A percentile compares a stretch with the other conserved stretches of the same genome.
These are phyloP conservation scores for Deroptyus accipitrinus DNA, from an alignment of 2,113 vertebrate species.

Conservation along the genomic window DNA sequence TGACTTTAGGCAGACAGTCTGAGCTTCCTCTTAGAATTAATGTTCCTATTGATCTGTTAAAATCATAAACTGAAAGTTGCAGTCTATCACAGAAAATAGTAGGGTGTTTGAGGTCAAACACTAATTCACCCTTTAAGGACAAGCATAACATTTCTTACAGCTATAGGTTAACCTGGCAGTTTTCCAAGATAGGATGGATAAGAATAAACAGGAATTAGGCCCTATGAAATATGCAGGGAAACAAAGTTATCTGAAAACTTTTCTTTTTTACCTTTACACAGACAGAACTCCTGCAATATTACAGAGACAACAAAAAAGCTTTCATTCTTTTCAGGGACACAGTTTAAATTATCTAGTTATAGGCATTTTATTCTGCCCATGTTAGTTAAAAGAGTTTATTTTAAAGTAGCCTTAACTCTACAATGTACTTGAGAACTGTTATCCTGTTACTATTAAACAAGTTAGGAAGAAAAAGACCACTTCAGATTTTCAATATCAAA, in stretches of 20 bases:
- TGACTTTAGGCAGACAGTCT: slow-evolving; percentile 50
- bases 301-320: neutral
- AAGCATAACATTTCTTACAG: neutral
- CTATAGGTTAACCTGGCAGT: neutral
- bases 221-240: neutral
- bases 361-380: rapidly evolving
- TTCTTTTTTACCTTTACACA: neutral
- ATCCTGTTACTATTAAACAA: neutral
- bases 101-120: neutral
- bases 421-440: neutral
- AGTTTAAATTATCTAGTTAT: neutral
- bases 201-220: neutral
- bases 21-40: slow-evolving; percentile 57
- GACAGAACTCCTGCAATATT: neutral
- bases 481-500: slow-evolving; percentile 17
- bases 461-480: neutral
- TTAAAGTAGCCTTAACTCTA: neutral
- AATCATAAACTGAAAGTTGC: slow-evolving; percentile 57
- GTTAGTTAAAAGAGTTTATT: neutral
- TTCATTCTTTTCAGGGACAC: neutral
- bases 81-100: neutral
- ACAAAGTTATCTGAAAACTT: neutral
- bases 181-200: neutral
- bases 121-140: neutral
- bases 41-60: slow-evolving; percentile 66